Conservation (phyloP, 1,140 invertebrate species). For the Zaprionus inermis region DNA sequence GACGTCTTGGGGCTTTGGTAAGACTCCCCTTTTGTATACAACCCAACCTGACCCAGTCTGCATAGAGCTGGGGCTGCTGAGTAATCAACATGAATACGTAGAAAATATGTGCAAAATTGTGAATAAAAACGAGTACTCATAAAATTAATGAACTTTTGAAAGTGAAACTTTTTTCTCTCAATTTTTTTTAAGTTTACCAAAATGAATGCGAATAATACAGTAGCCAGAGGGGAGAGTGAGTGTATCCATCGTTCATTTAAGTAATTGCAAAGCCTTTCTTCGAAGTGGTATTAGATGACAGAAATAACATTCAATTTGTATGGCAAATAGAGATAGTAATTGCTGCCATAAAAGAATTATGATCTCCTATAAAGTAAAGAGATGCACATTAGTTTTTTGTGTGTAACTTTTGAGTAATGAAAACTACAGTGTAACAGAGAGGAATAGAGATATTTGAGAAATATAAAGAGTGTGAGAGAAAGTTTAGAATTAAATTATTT, state of each 20-base stretch:
- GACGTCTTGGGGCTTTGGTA: constrained; percentile 26
- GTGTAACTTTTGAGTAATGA: background rate
- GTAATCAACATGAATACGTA: constrained; percentile 41
- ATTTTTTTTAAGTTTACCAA: constrained; percentile 38
- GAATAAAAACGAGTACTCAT: constrained; percentile 57
- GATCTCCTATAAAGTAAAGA: background rate
- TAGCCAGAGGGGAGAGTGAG: background rate
- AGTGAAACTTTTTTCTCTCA: constrained; percentile 66
- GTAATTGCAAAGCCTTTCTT: background rate
- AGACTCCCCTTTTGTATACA: background rate
- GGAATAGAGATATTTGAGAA: background rate
- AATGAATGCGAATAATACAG: constrained; percentile 44
- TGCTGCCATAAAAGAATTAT: background rate
- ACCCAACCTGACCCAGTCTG: constrained; percentile 6
- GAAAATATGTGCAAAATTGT: constrained; percentile 47
- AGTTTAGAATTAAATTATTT: background rate
- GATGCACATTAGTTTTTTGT: background rate
- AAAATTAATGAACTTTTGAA: constrained; percentile 74
- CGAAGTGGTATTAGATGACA: background rate
- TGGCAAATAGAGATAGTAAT: background rate
- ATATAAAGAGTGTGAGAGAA: background rate
- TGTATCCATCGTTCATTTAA: background rate
- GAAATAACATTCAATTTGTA: constrained; percentile 14
- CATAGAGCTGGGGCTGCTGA: background rate
- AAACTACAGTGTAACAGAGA: background rate